Percentiles rank a stretch among this genome's conserved stretches.
phyloP scores from a whole-genome alignment of 2,113 vertebrate species.

The Thalassarche chlororhynchos region DNA sequence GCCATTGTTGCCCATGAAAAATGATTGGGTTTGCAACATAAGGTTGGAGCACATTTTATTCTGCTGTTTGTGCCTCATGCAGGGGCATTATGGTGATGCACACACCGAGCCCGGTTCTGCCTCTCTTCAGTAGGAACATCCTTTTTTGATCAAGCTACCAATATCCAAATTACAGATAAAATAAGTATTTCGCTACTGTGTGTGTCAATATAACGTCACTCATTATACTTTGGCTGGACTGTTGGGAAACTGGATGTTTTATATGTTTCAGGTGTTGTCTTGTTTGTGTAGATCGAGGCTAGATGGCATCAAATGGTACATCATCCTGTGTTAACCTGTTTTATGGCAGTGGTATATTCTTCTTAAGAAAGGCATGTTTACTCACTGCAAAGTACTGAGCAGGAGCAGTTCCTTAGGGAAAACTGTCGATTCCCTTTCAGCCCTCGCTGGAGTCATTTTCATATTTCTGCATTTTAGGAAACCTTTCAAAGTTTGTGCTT shows the following conservation, averaged over 20 bases:
- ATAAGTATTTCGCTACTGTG: not conserved
- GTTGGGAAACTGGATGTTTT: not conserved
- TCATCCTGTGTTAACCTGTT: not conserved
- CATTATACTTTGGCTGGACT: not conserved
- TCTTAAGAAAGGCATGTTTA: slow-evolving; percentile 3
- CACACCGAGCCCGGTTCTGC: not conserved
- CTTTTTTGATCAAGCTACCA: not conserved
- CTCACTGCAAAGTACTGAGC: not conserved
- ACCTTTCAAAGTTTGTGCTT: slow-evolving; percentile 31
- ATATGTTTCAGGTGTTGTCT: not conserved
- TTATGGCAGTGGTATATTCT: not conserved
- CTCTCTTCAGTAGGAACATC: not conserved
- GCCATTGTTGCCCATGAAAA: slow-evolving; percentile 23
- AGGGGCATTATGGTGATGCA: not conserved
- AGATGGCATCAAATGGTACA: not conserved
- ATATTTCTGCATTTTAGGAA: slow-evolving; percentile 54
- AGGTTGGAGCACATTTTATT: slow-evolving; percentile 16
- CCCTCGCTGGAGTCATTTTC: slow-evolving; percentile 18
- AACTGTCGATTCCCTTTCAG: slow-evolving; percentile 15
- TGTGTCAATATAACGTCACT: not conserved
- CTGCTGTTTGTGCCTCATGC: not conserved
- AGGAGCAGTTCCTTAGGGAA: not conserved
- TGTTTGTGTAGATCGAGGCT: not conserved
- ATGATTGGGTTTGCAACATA: slow-evolving; percentile 19
- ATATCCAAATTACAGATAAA: not conserved